Base-by-base conservation (phyloP, 2,113 vertebrate species). In the Amia ocellicauda region DNA sequence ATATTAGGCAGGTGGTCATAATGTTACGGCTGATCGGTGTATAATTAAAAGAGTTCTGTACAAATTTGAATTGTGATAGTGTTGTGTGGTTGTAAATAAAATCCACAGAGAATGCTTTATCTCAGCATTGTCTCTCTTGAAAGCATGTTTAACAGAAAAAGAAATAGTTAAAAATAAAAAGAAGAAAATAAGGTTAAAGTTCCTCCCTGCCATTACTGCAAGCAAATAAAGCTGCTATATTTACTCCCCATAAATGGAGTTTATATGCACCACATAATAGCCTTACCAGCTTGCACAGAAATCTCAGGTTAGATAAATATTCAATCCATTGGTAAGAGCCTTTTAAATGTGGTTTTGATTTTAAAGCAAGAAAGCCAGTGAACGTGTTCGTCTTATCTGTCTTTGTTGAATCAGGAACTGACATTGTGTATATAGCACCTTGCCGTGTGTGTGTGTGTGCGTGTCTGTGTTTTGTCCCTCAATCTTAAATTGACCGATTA, bases 181-280 rank as follows among this genome's bases (percentile, higher is more conserved):
- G 2, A 13, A 50, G n/a, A 19, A 9, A 26, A 4, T 60, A 78
- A 78, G 70, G 74, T 79, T 70, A 80, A 69, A 29, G 45, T 75
- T 74, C 76, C 64, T 76, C 71, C 69, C 79, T 78, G 76, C 69
- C 69, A 69, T 69, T 45, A 36, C 62, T 66, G 71, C 72, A 50
- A 78, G 67, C 58, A 70, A 60, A 58, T 31, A 69, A 77, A 66
- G 64, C 69, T 65, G 64, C 47, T 80, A 73, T 63, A 68, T 70
- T 78, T 79, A 78, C 17, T 47, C 43, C 17, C 72, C 70, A 66
- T 13, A 58, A 56, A 55, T 52, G 69, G 68, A 78, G n/a, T 28
- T 47, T n/a, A 3, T 47, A n/a, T 2, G 1, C 61, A 52, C 70
- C 70, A 79, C 58, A 75, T 50, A 59, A 67, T 66, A 68, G 54